Conservation (phyloP, 2,888 invertebrate species). For the Metopia argyrocephala region DNA sequence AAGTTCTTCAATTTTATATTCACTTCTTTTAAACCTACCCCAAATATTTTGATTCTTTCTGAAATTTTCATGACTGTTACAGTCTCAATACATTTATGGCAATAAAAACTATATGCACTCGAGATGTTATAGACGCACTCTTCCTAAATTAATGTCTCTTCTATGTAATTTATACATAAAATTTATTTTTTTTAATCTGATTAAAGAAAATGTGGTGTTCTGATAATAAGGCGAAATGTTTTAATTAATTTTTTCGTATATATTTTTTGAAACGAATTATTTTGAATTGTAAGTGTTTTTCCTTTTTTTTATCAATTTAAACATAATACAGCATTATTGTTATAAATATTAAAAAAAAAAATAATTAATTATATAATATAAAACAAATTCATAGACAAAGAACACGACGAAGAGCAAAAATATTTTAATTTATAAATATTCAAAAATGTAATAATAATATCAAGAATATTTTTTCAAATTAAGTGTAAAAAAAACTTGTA, state of each 20-base stretch:
- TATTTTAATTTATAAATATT: slow-evolving; percentile 68
- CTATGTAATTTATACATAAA: neutral
- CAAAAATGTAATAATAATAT: slow-evolving; percentile 39
- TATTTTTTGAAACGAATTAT: neutral
- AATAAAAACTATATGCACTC: too few relatives aligned
- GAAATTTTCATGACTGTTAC: too few relatives aligned
- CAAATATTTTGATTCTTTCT: too few relatives aligned
- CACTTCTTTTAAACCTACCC: too few relatives aligned
- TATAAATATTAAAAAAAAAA: slow-evolving; percentile 39
- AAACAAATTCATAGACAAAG: slow-evolving; percentile 77
- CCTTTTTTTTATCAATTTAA: neutral
- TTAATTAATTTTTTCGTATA: neutral
- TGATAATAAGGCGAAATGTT: neutral
- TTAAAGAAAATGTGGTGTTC: neutral
- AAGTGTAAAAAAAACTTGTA: slow-evolving; percentile 46
- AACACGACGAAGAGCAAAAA: slow-evolving; percentile 78
- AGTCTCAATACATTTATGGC: too few relatives aligned
- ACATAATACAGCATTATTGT: slow-evolving; percentile 2
- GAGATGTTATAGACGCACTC: neutral
- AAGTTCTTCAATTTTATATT: too few relatives aligned
- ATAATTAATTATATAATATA: neutral
- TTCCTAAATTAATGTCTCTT: neutral
- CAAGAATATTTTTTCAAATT: slow-evolving; percentile 50
- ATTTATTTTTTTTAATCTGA: neutral
- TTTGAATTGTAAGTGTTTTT: neutral